Evolutionary conservation across 2,888 invertebrate species (phyloP).

Genomic region (Noctua fimbriata): DNA sequence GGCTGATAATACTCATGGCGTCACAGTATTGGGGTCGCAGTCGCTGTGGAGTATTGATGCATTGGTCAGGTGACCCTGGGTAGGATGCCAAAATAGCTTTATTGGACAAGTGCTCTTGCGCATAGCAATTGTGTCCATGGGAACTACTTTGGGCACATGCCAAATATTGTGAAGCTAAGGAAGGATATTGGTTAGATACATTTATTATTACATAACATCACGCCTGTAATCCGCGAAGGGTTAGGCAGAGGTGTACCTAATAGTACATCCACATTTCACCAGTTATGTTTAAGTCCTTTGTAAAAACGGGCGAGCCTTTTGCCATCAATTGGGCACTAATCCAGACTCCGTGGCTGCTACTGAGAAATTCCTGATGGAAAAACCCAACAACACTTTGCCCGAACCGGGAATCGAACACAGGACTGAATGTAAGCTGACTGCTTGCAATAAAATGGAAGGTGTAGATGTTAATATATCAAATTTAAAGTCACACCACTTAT

Average conservation of each 20-base stretch:
- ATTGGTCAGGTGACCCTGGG: background rate
- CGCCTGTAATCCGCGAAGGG: no score
- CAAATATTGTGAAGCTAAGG: slow-evolving; percentile 1
- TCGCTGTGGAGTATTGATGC: background rate
- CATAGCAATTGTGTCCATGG: slow-evolving; percentile 2
- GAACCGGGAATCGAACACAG: no score
- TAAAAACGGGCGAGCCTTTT: no score
- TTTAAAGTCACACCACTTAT: background rate
- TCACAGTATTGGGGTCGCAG: background rate
- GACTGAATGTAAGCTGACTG: no score
- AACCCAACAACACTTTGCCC: no score
- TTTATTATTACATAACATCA: background rate
- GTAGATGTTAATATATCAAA: background rate
- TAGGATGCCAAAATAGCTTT: slow-evolving; percentile 13
- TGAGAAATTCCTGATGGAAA: no score
- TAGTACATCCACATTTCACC: no score
- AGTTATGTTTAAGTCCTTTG: no score
- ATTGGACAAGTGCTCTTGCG: background rate
- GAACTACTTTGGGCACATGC: background rate
- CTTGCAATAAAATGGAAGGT: background rate
- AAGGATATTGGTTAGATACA: background rate
- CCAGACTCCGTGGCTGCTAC: no score
- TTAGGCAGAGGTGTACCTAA: no score
- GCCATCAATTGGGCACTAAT: no score
- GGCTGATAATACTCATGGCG: background rate